Evolutionary conservation across 2,888 invertebrate genomes (phyloP), one percentile per base, ranked within the genome.

Genomic region (Machimus atricapillus): DNA sequence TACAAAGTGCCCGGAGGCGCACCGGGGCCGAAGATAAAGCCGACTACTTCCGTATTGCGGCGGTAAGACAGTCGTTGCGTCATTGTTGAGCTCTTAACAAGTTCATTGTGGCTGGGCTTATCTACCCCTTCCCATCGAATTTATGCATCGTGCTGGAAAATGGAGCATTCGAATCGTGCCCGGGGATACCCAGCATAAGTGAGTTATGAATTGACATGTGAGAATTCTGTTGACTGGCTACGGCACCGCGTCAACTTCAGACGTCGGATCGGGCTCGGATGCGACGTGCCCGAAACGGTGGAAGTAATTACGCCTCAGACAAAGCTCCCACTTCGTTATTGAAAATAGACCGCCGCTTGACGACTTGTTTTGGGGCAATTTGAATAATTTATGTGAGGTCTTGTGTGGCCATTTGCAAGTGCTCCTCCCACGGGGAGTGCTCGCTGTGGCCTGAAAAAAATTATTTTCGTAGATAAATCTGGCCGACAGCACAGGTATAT

Each of bases 121-220:
- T 88, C 88, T 88, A 88, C 88, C 88, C 88, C 86, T 87, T 87
- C 43, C 87, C 85, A 88, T 88, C 88, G 56, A 83, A 77, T 83
- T 83, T 87, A 86, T 76, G 87, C 88, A 88, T 87, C 87, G 87
- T 88, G 66, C 86, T 88, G 88, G 88, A 88, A 88, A 88, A 88
- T 88, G 86, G 87, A 86, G 87, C 79, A 79, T 79, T 76, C 46
- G 82, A 82, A 82, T 82, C 58, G 19, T 58, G 82, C 73, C 74
- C 14, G 40, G 82, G 83, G 56, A 77, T 85, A 58, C 74, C 79
- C 52, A 37, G 34, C 73, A 19, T 86, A 87, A 87, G 87, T 78
- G 87, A 87, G 79, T 87, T 87, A 82, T 76, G 87, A 86, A 83
- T 86, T 23, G 79, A 77, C 79, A 82, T 74, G 46, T 83, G 76